Evolutionary conservation across 2,888 invertebrate species (phyloP).

Genomic region (Drosophila acutilabella): DNA sequence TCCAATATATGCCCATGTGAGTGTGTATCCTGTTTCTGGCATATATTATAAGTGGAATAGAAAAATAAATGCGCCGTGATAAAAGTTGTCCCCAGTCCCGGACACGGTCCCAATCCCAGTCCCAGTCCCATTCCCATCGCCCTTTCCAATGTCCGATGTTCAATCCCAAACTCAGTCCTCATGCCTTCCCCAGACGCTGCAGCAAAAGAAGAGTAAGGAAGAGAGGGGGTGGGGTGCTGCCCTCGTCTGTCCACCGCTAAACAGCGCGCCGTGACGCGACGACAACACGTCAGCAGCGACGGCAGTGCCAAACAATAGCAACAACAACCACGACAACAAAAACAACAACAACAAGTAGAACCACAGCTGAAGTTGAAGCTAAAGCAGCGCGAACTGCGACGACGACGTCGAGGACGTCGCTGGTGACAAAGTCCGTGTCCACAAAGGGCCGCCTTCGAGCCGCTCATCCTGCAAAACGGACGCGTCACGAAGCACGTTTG

Average conservation of each 20-base stretch:
- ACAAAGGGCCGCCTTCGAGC: constrained; percentile 64
- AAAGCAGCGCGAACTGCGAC: constrained; percentile 46
- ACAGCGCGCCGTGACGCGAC: constrained; percentile 69
- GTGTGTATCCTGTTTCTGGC: constrained; percentile 83
- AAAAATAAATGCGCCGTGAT: constrained; percentile 83
- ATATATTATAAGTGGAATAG: constrained; percentile 83
- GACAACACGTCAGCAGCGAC: constrained; percentile 80
- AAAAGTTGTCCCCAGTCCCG: constrained; percentile 71
- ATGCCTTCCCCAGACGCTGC: constrained; percentile 33
- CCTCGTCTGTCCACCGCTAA: constrained; percentile 64
- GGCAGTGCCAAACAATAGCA: constrained; percentile 62
- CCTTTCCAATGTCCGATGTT: constrained; percentile 3
- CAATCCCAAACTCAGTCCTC: not conserved
- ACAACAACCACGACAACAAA: constrained; percentile 49
- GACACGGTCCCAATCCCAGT: constrained; percentile 22
- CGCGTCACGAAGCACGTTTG: constrained; percentile 79
- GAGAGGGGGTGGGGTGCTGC: constrained; percentile 23
- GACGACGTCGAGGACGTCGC: constrained; percentile 23
- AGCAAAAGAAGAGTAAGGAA: constrained; percentile 21
- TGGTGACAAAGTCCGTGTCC: constrained; percentile 73
- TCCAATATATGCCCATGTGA: constrained; percentile 77
- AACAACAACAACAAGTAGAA: constrained; percentile 45
- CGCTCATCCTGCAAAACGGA: constrained; percentile 76
- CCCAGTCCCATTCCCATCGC: not conserved
- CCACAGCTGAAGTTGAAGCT: constrained; percentile 37